Evolutionary conservation across 2,797 vertebrate species (phyloP).

Genomic region (Characodon lateralis): DNA sequence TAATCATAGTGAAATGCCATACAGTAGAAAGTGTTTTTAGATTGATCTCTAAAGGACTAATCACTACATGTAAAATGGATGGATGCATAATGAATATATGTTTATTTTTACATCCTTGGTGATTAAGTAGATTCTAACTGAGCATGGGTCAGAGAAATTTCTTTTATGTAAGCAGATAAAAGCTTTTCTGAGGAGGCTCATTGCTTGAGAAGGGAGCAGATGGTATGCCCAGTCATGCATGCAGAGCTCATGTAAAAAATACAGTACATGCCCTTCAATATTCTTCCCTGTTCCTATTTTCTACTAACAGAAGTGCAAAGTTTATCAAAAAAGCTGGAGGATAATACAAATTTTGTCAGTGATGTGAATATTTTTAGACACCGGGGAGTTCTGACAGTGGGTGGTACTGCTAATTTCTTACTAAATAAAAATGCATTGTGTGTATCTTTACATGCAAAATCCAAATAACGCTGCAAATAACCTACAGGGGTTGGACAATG

Average conservation of each 20-base stretch:
- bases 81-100: conserved; percentile 10
- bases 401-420: conserved; percentile 20
- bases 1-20: background rate
- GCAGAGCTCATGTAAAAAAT: conserved; percentile 55
- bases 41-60: background rate
- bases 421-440: background rate
- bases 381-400: conserved; percentile 30
- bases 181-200: conserved; percentile 56
- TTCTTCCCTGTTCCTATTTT: conserved; percentile 32
- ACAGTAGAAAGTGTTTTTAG: background rate
- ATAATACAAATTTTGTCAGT: background rate
- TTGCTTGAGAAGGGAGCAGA: conserved; percentile 72
- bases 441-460: background rate
- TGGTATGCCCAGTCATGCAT: conserved; percentile 68
- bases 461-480: background rate
- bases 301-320: conserved; percentile 3
- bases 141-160: conserved; percentile 58
- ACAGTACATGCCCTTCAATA: conserved; percentile 22
- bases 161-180: conserved; percentile 61
- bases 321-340: background rate
- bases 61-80: background rate
- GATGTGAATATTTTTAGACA: background rate
- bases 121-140: conserved; percentile 45
- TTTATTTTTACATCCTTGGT: conserved; percentile 19
- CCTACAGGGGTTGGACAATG: too few species aligned